These are phyloP conservation scores for Spongilla lacustris DNA, from an alignment of 37 sponge, comb jelly and placozoan genomes.

Conservation along the genomic window DNA sequence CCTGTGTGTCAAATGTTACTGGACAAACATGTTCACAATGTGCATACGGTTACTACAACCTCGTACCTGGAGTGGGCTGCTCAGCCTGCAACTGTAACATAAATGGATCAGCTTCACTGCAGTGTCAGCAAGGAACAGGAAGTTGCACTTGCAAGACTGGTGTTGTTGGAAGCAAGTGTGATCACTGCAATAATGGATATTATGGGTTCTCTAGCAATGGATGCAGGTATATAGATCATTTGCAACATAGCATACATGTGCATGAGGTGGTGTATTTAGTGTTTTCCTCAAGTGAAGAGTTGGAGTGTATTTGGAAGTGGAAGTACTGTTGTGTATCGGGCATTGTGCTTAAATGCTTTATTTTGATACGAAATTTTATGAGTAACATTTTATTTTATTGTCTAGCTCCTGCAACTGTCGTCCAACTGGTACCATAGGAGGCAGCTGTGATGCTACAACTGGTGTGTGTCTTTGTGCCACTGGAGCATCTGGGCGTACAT, in stretches of 20 bases:
- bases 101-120: constrained; percentile 28
- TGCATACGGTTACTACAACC: constrained; percentile 26
- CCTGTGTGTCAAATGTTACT: constrained; percentile 53
- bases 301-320: too few species aligned
- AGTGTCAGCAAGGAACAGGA: constrained; percentile 58
- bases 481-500: constrained; percentile 21
- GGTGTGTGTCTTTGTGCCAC: constrained; percentile 64
- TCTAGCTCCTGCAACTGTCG: constrained; percentile 70
- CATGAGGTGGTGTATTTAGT: too few species aligned
- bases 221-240: constrained; percentile 56
- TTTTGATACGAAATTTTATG: not conserved
- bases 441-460: constrained; percentile 71
- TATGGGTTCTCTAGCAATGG: constrained; percentile 54
- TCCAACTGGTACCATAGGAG: constrained; percentile 42
- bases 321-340: too few species aligned
- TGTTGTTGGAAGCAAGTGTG: constrained; percentile 69
- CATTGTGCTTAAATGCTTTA: too few species aligned
- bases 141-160: constrained; percentile 68
- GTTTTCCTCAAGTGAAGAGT: too few species aligned
- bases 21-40: constrained; percentile 66
- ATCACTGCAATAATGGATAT: constrained; percentile 49
- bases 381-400: not conserved
- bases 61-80: constrained; percentile 24
- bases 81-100: constrained; percentile 52
- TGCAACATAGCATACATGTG: too few species aligned